Base-by-base conservation (phyloP, 2,797 vertebrate species). In the Eospalax fontanierii region DNA sequence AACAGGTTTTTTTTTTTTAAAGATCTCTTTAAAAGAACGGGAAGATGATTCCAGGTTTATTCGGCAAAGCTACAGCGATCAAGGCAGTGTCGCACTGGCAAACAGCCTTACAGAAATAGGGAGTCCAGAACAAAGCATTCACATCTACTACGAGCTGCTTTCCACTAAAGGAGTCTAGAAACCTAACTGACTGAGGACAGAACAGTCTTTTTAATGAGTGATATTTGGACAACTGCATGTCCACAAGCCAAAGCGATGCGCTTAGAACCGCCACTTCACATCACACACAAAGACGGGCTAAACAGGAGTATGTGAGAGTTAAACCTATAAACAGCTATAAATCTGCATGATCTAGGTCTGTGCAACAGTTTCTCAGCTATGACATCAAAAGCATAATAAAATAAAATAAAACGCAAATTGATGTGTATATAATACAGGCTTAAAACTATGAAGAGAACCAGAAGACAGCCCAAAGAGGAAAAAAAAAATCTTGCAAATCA, bases 41-140 rank as follows among this genome's bases (percentile, higher is more conserved):
- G n/a, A 85, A 54, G 43, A 73, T 30, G 14, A 76, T 84, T 71
- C 92, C 75, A 87, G 89, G 61, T 70, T 90, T 83, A 85, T 68
- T 83, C 10, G 35, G 74, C 11, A 57, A 91, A 68, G 65, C 70
- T 74, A 86, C 8, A 57, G 9, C 85, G 75, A 93, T 12, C 78
- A 57, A 87, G 30, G 78, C 18, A 91, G 35, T 78, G 12, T 50
- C 30, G 66, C 57, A 85, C 0, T 85, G 28, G 30, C 74, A 66
- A 71, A 54, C 1, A 91, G 46, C 71, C 24, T 66, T 76, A n/a
- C 1, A 88, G 50, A 88, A 95, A 75, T 7, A 90, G 16, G 92
- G 6, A 83, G 40, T 81, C 30, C 4, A 90, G 54, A 90, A 81
- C 83, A 21, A 87, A 89, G 81, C 26, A 21, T 12, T 86, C 28